Base-by-base conservation (phyloP, 1,140 invertebrate genomes). In the Papilio dardanus region DNA sequence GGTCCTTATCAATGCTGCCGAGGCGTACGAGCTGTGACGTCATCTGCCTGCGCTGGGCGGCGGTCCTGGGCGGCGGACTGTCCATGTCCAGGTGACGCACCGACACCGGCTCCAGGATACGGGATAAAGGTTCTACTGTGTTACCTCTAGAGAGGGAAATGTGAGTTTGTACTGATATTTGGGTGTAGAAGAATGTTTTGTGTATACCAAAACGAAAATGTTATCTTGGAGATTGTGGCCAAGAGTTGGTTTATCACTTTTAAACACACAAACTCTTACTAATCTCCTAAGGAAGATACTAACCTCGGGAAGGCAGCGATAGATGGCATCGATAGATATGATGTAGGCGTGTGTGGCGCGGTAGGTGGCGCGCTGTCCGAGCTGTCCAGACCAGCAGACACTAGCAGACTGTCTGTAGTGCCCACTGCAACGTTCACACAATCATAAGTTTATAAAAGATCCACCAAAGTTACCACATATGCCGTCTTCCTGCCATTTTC, bases 271-370 rank as follows among this genome's bases (percentile, higher is more conserved):
- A 42, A 3, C 4, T n/a, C 3, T n/a, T 46, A 46, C 16, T 46
- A 46, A 5, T 46, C 16, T 46, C 16, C 35, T 37, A n/a, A 46
- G 16, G 16, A 37, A 37, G 35, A 46, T 46, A 46, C 66, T 76
- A 81, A 93, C 91, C 93, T 93, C 28, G 97, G 97, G 86, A 97
- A 97, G 16, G 96, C 95, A 77, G 96, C 96, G 14, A 97, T 96
- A 7, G 96, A 97, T 14, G 96, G 96, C 97, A 97, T 97, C 0
- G 96, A 97, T 2, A 97, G 94, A 79, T 96, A 96, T 0, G 96
- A 96, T 78, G 96, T 96, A 0, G 96, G 96, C 67, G 94, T 95
- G 8, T 92, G 85, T 0, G 94, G 92, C 4, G 88, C 94, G 0
- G 90, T 90, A 5, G 89, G 89, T 69, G 91, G 88, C 0, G 88